Percentiles rank a stretch among this genome's conserved stretches.
Conservation (phyloP, 2,888 invertebrate genomes). For the Ommatoiulus sabulosus region DNA sequence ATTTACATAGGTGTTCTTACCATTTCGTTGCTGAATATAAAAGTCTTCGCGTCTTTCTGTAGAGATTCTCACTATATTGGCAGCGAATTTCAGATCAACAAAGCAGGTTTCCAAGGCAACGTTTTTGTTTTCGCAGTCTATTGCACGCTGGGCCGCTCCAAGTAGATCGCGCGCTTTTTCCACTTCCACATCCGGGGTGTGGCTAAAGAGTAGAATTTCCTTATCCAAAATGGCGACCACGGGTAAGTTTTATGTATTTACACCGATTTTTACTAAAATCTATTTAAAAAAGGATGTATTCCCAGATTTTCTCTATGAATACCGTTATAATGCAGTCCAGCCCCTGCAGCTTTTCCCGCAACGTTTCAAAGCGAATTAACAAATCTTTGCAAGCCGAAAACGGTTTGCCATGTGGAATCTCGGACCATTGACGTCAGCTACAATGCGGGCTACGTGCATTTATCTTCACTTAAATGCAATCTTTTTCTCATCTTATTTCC, state of each 20-base stretch:
- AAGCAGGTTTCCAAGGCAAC: constrained; percentile 39
- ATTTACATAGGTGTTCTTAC: neutral
- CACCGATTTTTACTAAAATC: neutral
- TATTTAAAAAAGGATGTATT: neutral
- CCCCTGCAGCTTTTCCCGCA: neutral
- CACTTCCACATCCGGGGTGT: constrained; percentile 26
- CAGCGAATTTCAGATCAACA: neutral
- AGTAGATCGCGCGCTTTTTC: neutral
- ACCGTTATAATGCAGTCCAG: neutral
- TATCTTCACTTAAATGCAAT: neutral
- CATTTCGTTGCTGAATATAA: neutral
- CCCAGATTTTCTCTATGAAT: neutral
- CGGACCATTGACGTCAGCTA: constrained; percentile 34
- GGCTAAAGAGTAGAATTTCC: neutral
- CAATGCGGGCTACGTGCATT: neutral
- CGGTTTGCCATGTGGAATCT: neutral
- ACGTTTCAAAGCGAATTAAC: neutral
- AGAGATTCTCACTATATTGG: neutral
- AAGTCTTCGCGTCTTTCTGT: neutral
- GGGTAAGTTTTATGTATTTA: constrained; percentile 49
- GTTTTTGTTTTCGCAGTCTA: neutral
- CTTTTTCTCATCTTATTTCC: too few relatives aligned
- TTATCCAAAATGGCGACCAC: constrained; percentile 53
- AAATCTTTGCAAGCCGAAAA: neutral
- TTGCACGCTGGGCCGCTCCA: neutral